phyloP scores from a whole-genome alignment of 2,888 invertebrate species.

The Caenorhabditis angaria region DNA sequence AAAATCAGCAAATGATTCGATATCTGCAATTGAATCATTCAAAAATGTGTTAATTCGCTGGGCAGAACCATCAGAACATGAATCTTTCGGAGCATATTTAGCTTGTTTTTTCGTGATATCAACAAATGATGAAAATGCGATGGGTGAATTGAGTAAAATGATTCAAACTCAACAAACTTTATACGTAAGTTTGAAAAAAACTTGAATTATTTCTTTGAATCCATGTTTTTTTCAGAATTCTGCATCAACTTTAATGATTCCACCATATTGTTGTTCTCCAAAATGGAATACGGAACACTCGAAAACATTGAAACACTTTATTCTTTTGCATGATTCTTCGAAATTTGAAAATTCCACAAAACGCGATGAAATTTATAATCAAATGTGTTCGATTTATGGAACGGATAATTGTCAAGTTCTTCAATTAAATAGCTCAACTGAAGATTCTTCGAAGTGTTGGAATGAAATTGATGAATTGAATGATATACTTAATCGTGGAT shows the following conservation, averaged over 20 bases:
- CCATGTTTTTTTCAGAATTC: constrained; percentile 54
- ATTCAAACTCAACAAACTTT: constrained; percentile 83
- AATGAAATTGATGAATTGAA: constrained; percentile 31
- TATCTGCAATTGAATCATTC: constrained; percentile 23
- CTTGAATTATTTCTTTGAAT: constrained; percentile 2
- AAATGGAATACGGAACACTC: constrained; percentile 75
- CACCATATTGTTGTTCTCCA: constrained; percentile 63
- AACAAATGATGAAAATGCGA: constrained; percentile 77
- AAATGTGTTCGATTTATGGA: constrained; percentile 87
- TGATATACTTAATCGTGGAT: constrained; percentile 28
- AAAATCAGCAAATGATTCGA: constrained; percentile 16
- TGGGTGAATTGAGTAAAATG: constrained; percentile 84
- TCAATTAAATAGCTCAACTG: constrained; percentile 19
- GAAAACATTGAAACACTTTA: constrained; percentile 86
- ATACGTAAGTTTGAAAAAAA: constrained; percentile 76
- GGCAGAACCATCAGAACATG: constrained; percentile 81
- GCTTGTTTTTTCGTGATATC: constrained; percentile 77
- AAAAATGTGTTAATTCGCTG: constrained; percentile 35
- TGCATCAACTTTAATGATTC: constrained; percentile 46
- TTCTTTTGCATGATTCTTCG: constrained; percentile 84
- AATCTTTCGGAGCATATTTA: constrained; percentile 81
- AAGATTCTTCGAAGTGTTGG: constrained; percentile 22
- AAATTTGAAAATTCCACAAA: neutral
- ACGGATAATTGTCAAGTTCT: constrained; percentile 82
- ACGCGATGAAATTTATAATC: constrained; percentile 80